Percentiles rank a stretch among this genome's conserved stretches.
These are phyloP conservation scores for Cheiracanthium punctorium DNA, from an alignment of 2,888 invertebrate species.

Conservation along the genomic window DNA sequence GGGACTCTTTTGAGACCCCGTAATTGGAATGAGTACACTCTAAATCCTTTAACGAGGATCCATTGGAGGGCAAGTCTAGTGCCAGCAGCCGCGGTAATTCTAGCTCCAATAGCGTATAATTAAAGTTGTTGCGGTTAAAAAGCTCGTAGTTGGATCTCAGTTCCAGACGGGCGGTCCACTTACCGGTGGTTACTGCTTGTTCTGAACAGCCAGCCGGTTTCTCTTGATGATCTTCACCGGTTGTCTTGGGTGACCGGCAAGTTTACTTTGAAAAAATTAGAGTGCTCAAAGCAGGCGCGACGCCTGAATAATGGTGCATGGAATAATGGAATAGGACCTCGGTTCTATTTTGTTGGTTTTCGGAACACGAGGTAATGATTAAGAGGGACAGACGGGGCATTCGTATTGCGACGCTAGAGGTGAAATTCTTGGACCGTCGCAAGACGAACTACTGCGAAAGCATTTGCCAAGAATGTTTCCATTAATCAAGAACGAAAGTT, in stretches of 20 bases:
- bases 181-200: constrained; percentile 16
- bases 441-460: constrained; percentile 82
- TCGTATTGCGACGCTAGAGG: constrained; percentile 77
- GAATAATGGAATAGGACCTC: constrained; percentile 62
- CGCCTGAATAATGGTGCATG: constrained; percentile 57
- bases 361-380: no score
- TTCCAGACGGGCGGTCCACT: constrained; percentile 73
- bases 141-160: constrained; percentile 81
- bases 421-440: constrained; percentile 82
- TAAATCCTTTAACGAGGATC: constrained; percentile 81
- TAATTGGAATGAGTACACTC: constrained; percentile 80
- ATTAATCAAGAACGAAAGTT: constrained; percentile 83
- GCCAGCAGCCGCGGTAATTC: constrained; percentile 83
- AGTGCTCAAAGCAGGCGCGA: constrained; percentile 55
- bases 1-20: constrained; percentile 78
- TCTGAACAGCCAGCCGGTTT: constrained; percentile 64
- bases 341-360: constrained; percentile 56
- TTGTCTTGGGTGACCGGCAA: constrained; percentile 51
- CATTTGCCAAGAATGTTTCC: constrained; percentile 83
- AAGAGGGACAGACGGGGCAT: constrained; percentile 76
- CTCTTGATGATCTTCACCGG: constrained; percentile 52
- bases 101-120: constrained; percentile 74
- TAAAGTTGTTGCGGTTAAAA: constrained; percentile 84
- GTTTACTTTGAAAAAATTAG: constrained; percentile 55
- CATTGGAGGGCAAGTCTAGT: constrained; percentile 83